Conservation (phyloP, 2,113 vertebrate species). For the Paralichthys olivaceus region DNA sequence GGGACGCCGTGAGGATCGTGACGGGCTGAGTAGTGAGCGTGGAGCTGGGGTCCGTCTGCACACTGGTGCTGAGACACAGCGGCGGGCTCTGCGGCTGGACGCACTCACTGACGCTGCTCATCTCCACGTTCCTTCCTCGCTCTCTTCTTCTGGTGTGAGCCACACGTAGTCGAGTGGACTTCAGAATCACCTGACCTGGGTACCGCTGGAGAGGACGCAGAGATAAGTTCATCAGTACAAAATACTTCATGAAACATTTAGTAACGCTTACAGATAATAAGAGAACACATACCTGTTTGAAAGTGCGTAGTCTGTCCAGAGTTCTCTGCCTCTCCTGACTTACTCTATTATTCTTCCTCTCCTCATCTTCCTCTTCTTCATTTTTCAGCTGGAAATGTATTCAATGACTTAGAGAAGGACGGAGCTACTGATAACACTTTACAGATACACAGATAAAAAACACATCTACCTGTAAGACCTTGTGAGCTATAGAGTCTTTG, state of each 20-base stretch:
- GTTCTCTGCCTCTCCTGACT: constrained; percentile 96
- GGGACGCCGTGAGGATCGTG: constrained; percentile 74
- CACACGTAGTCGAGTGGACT: constrained; percentile 90
- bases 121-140: constrained; percentile 41
- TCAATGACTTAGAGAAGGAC: background rate
- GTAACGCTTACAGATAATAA: background rate
- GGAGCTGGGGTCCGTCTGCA: constrained; percentile 84
- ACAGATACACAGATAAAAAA: background rate
- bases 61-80: constrained; percentile 81
- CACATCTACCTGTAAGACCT: constrained; percentile 83
- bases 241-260: background rate
- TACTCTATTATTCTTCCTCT: constrained; percentile 90
- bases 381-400: constrained; percentile 64
- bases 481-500: constrained; percentile 82
- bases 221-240: background rate
- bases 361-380: constrained; percentile 89
- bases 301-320: constrained; percentile 92
- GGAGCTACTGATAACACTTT: background rate
- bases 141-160: constrained; percentile 85
- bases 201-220: constrained; percentile 82
- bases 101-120: constrained; percentile 31
- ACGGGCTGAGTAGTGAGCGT: constrained; percentile 81
- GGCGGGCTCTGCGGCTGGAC: constrained; percentile 68
- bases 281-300: constrained; percentile 89
- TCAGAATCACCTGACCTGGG: constrained; percentile 96